phyloP scores from a whole-genome alignment of 2,113 vertebrate species.

The Istiophorus platypterus region DNA sequence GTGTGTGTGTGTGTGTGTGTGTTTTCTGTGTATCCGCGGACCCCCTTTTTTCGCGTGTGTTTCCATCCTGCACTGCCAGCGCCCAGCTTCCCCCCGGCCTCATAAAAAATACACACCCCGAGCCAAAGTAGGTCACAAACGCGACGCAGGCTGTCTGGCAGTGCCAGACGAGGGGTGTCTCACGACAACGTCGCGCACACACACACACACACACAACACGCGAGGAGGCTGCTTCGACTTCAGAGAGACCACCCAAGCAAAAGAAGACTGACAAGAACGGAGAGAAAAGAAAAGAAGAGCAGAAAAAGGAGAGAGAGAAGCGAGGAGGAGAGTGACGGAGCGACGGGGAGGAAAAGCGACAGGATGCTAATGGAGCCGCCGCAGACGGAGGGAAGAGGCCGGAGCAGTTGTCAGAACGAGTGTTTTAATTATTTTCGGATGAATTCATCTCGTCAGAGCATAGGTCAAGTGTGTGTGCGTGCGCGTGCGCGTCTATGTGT shows the following conservation, averaged over 20 bases:
- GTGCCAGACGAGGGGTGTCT: slow-evolving; percentile 18
- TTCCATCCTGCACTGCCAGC: too few species aligned
- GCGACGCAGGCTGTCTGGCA: slow-evolving; percentile 51
- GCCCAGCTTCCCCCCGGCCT: slow-evolving; percentile 19
- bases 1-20: not conserved
- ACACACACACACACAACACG: slow-evolving; percentile 8
- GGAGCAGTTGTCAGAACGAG: not conserved
- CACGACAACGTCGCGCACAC: slow-evolving; percentile 21
- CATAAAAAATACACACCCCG: slow-evolving; percentile 68
- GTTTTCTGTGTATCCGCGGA: not conserved
- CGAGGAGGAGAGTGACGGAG: not conserved
- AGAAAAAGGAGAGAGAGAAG: not conserved
- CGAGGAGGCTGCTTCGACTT: not conserved
- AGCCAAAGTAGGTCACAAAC: slow-evolving; percentile 73
- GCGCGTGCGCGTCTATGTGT: not conserved
- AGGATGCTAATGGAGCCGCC: too few species aligned
- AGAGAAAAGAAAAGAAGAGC: not conserved
- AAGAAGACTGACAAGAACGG: not conserved
- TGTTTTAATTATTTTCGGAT: not conserved
- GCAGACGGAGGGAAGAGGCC: not conserved
- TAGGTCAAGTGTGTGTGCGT: slow-evolving; percentile 7
- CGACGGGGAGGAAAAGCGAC: not conserved
- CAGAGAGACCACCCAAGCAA: slow-evolving; percentile 22
- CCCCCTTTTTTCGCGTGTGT: too few species aligned
- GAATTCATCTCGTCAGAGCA: not conserved